phyloP scores from a whole-genome alignment of 2,113 vertebrate species.

The Poeciliopsis prolifica region DNA sequence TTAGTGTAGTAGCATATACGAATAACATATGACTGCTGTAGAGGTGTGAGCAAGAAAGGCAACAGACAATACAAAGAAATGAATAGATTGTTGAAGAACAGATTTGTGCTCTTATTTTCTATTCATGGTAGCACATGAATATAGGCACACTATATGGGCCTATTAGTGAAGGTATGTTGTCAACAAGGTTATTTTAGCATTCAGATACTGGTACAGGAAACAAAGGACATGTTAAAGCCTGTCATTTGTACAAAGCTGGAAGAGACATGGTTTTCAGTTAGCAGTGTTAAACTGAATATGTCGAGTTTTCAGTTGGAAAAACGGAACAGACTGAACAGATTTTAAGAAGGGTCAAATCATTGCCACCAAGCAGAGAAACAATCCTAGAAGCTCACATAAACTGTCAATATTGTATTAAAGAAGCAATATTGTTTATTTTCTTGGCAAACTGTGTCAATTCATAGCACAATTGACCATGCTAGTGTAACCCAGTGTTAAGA shows the following conservation, averaged over 20 bases:
- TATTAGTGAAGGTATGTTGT: slow-evolving; percentile 21
- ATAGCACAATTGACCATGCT: no score
- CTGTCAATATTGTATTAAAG: no score
- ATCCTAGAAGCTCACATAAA: no score
- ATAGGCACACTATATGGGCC: slow-evolving; percentile 30
- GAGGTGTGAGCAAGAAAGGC: slow-evolving; percentile 34
- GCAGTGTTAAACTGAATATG: not conserved
- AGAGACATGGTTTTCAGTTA: not conserved
- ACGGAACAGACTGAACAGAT: not conserved
- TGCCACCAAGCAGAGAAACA: no score
- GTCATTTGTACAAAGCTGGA: slow-evolving; percentile 28
- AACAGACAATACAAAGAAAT: slow-evolving; percentile 45
- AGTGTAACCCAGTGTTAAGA: no score
- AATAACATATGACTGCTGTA: slow-evolving; percentile 37
- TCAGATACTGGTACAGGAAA: slow-evolving; percentile 4
- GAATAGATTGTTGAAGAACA: slow-evolving; percentile 32
- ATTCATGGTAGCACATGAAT: slow-evolving; percentile 24
- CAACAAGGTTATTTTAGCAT: slow-evolving; percentile 27
- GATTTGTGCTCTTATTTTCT: slow-evolving; percentile 54
- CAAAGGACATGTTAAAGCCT: slow-evolving; percentile 20
- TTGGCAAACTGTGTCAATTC: no score
- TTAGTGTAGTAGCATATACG: slow-evolving; percentile 37
- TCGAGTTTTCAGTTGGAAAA: not conserved
- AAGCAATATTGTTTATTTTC: no score
- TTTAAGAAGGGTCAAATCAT: not conserved